These are phyloP conservation scores for Xestia xanthographa DNA, from an alignment of 2,888 invertebrate genomes.

Conservation along the genomic window DNA sequence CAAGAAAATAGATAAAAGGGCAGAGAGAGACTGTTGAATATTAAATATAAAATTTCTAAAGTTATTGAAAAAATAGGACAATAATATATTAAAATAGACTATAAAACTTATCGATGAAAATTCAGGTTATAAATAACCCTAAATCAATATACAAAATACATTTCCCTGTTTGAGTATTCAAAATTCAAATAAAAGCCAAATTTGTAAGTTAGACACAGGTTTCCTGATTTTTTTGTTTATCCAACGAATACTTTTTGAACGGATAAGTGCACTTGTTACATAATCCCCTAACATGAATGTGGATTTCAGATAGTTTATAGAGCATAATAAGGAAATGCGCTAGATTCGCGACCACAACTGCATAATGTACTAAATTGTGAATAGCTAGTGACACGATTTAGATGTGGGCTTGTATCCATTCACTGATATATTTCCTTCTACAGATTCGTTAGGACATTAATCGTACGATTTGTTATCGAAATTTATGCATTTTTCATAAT, in stretches of 20 bases:
- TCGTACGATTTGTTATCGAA: slow-evolving; percentile 21
- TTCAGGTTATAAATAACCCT: too few species aligned
- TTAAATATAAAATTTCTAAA: too few species aligned
- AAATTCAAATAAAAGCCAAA: background rate
- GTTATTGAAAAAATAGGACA: too few species aligned
- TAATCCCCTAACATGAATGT: slow-evolving; percentile 20
- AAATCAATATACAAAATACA: too few species aligned
- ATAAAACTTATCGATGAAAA: too few species aligned
- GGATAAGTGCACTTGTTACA: slow-evolving; percentile 19
- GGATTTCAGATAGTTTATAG: slow-evolving; percentile 46
- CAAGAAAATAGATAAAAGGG: too few species aligned
- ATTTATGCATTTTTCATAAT: slow-evolving; percentile 22
- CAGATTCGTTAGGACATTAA: slow-evolving; percentile 7
- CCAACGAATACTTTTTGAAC: slow-evolving; percentile 1
- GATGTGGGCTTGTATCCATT: slow-evolving; percentile 33
- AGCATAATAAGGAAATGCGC: slow-evolving; percentile 52
- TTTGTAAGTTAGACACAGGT: background rate
- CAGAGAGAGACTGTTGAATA: too few species aligned
- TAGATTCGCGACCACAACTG: slow-evolving; percentile 39
- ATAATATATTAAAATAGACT: too few species aligned
- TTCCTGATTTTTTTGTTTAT: background rate
- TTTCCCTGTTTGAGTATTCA: background rate
- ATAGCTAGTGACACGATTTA: slow-evolving; percentile 42
- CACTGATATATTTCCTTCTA: slow-evolving; percentile 29
- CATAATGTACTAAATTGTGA: slow-evolving; percentile 33